Conservation (phyloP, 2,888 invertebrate species). For the Pyralis farinalis region DNA sequence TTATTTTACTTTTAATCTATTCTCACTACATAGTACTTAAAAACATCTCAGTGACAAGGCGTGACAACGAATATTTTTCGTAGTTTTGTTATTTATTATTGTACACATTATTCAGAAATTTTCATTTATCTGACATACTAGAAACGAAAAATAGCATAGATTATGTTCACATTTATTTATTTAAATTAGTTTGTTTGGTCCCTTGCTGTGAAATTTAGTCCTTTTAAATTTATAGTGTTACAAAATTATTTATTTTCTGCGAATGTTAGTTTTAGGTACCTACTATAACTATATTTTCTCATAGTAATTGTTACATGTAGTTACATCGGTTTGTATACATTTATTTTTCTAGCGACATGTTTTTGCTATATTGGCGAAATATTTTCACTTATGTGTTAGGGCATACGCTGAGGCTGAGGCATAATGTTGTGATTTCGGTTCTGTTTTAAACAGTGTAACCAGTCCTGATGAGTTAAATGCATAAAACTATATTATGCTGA, state of each 20-base stretch:
- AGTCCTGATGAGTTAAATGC: too few species aligned
- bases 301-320: conserved; percentile 9
- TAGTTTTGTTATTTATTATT: not conserved
- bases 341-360: conserved; percentile 7
- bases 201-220: not conserved
- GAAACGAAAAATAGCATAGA: not conserved
- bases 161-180: not conserved
- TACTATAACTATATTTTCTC: conserved; percentile 8
- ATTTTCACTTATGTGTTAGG: too few species aligned
- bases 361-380: not conserved
- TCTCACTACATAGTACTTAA: conserved; percentile 24
- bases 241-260: conserved; percentile 17
- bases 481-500: too few species aligned
- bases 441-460: too few species aligned
- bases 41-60: conserved; percentile 13
- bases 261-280: conserved; percentile 16
- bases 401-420: too few species aligned
- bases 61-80: conserved; percentile 10
- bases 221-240: conserved; percentile 8
- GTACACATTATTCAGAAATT: not conserved
- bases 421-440: too few species aligned
- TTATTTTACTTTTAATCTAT: conserved; percentile 11
- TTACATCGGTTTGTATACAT: conserved; percentile 14
- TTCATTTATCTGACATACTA: not conserved
- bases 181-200: not conserved